Evolutionary conservation across 37 sponge, comb jelly and placozoan genomes (phyloP).

Genomic region (Aphrocallistes beatrix): DNA sequence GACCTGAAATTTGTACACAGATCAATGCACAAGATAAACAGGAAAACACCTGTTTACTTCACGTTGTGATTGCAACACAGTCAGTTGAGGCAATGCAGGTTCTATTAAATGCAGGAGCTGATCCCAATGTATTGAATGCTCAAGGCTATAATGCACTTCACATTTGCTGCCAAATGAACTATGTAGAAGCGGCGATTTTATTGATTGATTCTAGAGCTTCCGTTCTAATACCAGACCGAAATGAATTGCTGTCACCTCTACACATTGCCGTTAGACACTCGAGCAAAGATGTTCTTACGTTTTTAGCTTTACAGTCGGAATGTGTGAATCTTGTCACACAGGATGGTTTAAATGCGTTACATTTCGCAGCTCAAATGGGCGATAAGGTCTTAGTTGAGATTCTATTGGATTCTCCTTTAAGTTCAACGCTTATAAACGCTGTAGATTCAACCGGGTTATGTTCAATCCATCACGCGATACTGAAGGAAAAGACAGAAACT

Average conservation of each 20-base stretch:
- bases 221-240: neutral
- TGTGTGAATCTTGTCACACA: neutral
- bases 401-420: neutral
- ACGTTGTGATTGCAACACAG: neutral
- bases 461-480: neutral
- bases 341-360: slow-evolving; percentile 6
- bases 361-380: neutral
- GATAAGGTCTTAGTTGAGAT: neutral
- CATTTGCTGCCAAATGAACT: neutral
- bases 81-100: neutral
- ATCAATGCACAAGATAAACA: neutral
- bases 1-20: neutral
- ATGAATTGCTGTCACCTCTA: neutral
- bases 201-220: neutral
- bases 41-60: neutral
- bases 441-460: neutral
- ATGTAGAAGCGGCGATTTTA: neutral
- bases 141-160: neutral
- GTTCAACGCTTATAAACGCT: neutral
- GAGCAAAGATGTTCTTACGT: neutral
- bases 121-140: neutral
- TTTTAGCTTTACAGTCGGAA: neutral
- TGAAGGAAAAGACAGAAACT: neutral
- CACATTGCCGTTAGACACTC: neutral
- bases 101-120: neutral